Base-by-base conservation (phyloP, 2,888 invertebrate genomes). In the Ichneumoninae sp. region DNA sequence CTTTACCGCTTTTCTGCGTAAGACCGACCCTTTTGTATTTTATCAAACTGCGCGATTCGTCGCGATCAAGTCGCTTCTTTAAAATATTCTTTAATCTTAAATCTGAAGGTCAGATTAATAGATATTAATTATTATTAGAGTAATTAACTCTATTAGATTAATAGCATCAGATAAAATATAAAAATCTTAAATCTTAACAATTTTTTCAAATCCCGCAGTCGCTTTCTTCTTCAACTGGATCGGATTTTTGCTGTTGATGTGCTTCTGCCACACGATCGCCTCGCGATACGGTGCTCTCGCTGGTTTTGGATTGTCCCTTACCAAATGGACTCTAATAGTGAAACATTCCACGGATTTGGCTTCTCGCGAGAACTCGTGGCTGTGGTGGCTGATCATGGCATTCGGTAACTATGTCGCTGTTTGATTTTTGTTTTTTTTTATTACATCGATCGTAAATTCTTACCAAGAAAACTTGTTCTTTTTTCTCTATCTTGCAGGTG, bases 161-260 rank as follows among this genome's bases (percentile, higher is more conserved):
- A 16, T 26, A 2, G 22, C 36, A 62, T 30, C 52, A 47, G 16
- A 47, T 36, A 26, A 47, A 26, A 7, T 22, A 69, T 52, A 36
- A 52, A 19, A n/a, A 69, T 76, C 44, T 47, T 16, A 47, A 13
- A 52, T n/a, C 26, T 19, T 78, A 36, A 40, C 78, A 76, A 26
- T 36, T 47, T 19, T 65, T 82, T 78, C 84, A 85, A 83, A 85
- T 87, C 86, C 94, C 95, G 66, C 94, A 97, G 98, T 98, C 93
- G 97, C 98, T 89, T 98, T 98, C 94, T 96, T 98, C 70, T 98
- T 98, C 95, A 98, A 98, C 94, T 98, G 98, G 98, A 96, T 98
- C 92, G 98, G 98, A 16, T 98, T 98, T 94, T 94, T 98, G 89
- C 95, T 98, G 92, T 95, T 98, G 89, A 97, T 98, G 96, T 98